A percentile compares a stretch with the other conserved stretches of the same genome.
phyloP scores from a whole-genome alignment of 2,113 vertebrate species.

The Eudyptes chrysolophus region DNA sequence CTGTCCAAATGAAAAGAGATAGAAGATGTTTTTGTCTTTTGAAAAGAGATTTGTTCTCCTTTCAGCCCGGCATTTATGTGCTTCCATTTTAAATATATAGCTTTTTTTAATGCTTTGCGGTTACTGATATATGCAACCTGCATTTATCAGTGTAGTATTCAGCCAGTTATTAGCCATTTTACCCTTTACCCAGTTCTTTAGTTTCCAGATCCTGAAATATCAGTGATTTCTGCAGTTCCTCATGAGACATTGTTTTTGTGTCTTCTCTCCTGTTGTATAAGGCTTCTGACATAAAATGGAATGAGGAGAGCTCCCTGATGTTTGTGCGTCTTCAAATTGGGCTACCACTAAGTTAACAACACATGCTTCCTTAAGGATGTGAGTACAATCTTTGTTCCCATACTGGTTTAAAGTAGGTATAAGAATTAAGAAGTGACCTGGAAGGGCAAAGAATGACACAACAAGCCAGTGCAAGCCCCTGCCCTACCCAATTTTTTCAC shows the following conservation, averaged over 20 bases:
- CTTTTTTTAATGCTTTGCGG: neutral
- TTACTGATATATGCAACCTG: neutral
- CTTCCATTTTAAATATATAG: neutral
- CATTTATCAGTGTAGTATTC: neutral
- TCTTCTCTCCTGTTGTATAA: neutral
- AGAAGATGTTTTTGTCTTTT: neutral
- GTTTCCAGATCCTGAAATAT: neutral
- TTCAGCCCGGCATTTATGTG: neutral
- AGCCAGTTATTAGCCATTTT: neutral
- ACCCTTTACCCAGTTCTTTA: neutral
- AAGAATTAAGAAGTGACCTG: neutral
- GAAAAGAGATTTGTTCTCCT: neutral
- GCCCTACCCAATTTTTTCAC: rapidly evolving
- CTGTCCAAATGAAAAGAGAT: neutral
- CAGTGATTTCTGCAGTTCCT: neutral
- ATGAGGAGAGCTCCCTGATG: neutral
- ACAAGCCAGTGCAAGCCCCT: neutral
- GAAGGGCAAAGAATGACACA: neutral
- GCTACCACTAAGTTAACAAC: neutral
- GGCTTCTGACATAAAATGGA: neutral
- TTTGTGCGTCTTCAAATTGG: neutral
- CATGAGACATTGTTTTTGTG: neutral
- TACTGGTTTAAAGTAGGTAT: neutral
- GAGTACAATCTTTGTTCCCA: neutral
- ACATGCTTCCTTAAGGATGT: neutral